These are phyloP conservation scores for Corythaeola cristata DNA, from an alignment of 2,113 vertebrate genomes.

Conservation along the genomic window DNA sequence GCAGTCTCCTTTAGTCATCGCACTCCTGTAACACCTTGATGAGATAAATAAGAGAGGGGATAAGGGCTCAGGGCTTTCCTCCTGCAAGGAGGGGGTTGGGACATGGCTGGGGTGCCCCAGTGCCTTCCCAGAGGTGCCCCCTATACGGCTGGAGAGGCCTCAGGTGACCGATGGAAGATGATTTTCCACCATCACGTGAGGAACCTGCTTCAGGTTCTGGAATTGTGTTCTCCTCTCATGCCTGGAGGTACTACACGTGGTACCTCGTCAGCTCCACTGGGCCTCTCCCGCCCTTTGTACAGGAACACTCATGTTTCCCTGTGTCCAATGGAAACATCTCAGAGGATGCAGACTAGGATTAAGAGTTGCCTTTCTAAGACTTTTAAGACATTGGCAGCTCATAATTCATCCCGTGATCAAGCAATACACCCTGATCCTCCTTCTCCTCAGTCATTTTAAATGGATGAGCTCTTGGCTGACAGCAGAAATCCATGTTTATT, in stretches of 20 bases:
- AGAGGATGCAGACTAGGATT: not conserved
- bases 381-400: not conserved
- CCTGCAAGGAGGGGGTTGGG: not conserved
- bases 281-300: not conserved
- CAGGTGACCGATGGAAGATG: not conserved
- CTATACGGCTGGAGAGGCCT: not conserved
- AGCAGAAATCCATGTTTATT: not conserved
- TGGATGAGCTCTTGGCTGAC: not conserved
- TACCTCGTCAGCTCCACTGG: accelerated
- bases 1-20: not conserved
- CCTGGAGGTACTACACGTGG: accelerated
- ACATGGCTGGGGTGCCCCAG: not conserved
- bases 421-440: not conserved
- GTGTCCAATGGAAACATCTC: not conserved
- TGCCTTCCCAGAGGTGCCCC: not conserved
- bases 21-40: not conserved
- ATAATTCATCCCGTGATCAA: not conserved
- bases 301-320: not conserved
- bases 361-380: not conserved
- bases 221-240: accelerated
- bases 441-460: not conserved
- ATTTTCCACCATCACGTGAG: not conserved
- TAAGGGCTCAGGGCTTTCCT: not conserved
- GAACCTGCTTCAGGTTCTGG: not conserved
- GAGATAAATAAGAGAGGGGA: not conserved